Evolutionary conservation across 2,113 vertebrate species (phyloP).

Genomic region (Triplophysa rosa): DNA sequence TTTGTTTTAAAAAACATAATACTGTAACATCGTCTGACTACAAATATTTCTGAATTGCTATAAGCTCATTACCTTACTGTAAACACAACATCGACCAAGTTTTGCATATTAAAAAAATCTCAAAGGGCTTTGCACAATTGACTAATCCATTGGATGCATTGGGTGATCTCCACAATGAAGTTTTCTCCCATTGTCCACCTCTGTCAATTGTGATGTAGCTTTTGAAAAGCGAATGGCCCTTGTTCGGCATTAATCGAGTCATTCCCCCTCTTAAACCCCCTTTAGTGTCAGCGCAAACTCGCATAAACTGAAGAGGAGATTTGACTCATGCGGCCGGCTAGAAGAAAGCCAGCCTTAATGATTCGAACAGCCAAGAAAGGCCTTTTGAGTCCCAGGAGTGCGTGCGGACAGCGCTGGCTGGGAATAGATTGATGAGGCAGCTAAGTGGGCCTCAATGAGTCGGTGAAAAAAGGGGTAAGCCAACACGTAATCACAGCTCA

Average conservation of each 20-base stretch:
- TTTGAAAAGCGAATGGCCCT: slow-evolving; percentile 39
- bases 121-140: neutral
- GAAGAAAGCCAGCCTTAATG: slow-evolving; percentile 54
- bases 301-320: slow-evolving; percentile 34
- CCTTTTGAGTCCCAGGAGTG: slow-evolving; percentile 43
- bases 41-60: neutral
- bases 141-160: neutral
- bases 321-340: slow-evolving; percentile 41
- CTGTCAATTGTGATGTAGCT: slow-evolving; percentile 50
- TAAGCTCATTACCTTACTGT: neutral
- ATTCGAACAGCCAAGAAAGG: slow-evolving; percentile 55
- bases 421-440: slow-evolving; percentile 45
- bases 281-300: slow-evolving; percentile 30
- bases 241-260: slow-evolving; percentile 33
- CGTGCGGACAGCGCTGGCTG: slow-evolving; percentile 35
- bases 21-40: no score
- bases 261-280: slow-evolving; percentile 29
- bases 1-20: no score
- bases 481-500: slow-evolving; percentile 27
- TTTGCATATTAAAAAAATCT: neutral
- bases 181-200: slow-evolving; percentile 56
- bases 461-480: slow-evolving; percentile 22
- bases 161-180: slow-evolving; percentile 48
- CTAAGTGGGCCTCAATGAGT: slow-evolving; percentile 39
- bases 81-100: neutral